Evolutionary conservation across 2,888 invertebrate species (phyloP).

Genomic region (Xanthia togata): DNA sequence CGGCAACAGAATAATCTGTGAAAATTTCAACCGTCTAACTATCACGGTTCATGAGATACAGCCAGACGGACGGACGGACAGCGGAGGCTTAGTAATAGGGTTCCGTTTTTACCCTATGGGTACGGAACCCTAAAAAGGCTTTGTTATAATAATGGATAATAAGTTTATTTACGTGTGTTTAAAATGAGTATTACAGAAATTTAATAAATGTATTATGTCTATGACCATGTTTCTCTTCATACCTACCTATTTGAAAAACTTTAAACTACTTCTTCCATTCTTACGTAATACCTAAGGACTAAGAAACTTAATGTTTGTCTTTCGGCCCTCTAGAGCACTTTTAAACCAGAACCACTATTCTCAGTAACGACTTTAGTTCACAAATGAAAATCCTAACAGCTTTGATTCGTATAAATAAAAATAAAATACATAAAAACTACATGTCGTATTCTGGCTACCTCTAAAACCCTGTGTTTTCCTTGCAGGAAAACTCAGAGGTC

Average conservation of each 20-base stretch:
- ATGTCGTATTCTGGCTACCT: constrained; percentile 75
- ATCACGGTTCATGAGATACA: no score
- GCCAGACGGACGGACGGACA: no score
- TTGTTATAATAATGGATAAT: background rate
- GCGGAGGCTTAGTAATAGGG: no score
- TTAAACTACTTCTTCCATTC: background rate
- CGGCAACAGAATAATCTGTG: no score
- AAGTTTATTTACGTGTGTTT: background rate
- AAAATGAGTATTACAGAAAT: background rate
- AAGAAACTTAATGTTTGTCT: background rate
- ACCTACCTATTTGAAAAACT: background rate
- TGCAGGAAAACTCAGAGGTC: constrained; percentile 85
- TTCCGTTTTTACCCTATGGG: no score
- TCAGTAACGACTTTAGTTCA: background rate
- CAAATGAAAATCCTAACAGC: background rate
- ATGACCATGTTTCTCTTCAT: constrained; percentile 6
- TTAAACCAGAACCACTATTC: background rate
- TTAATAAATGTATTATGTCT: constrained; percentile 10
- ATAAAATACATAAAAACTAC: constrained; percentile 30
- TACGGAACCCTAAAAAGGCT: no score
- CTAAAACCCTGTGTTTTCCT: constrained; percentile 80
- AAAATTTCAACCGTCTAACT: no score
- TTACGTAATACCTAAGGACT: background rate
- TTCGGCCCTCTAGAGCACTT: background rate
- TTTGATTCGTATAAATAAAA: background rate